Base-by-base conservation (phyloP, 35 echinoderm and acorn worm genomes). In the Holothuria glaberrima region DNA sequence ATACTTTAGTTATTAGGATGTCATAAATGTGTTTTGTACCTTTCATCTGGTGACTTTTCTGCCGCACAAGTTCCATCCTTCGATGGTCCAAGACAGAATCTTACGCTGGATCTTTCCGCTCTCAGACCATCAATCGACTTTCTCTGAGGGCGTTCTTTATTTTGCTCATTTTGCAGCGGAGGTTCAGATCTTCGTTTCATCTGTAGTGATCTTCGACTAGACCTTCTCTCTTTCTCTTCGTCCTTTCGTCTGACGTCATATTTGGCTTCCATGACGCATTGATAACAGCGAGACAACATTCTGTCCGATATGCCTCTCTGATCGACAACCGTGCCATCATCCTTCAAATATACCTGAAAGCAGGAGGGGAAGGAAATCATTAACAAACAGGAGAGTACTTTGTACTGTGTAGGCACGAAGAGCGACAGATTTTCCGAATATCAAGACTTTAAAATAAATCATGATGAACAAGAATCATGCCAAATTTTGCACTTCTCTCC, bases 161-260 rank as follows among this genome's bases (percentile, higher is more conserved):
- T 54, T 54, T 54, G 3, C 50, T 54, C 50, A 9, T 54, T 9
- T 17, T 54, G 50, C 3, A 54, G 50, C 16, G 29, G 26, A 12
- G 71, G 33, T 75, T 75, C 71, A 45, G 71, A 75, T 75, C 71
- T 75, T 38, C 71, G 41, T 41, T 75, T 75, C 9, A 38, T 41
- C 12, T 16, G 71, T 12, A 31, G 20, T 21, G 44, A 50, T 50
- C 24, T 33, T 28, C 27, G 28, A 17, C 50, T 82, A 10, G 79
- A 50, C 22, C 45, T 46, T 57, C 48, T 33, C 7, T n/a, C 24
- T 6, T 5, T 25, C 48, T 16, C 48, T 25, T 25, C 79, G 7
- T 58, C 50, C 30, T 33, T 82, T 33, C 14, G 48, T 82, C 79
- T 82, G n/a, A 82, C 79, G 41, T 82, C 48, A 57, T 82, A 82